Evolutionary conservation across 2,113 vertebrate genomes (phyloP).

Genomic region (Oriolus oriolus): DNA sequence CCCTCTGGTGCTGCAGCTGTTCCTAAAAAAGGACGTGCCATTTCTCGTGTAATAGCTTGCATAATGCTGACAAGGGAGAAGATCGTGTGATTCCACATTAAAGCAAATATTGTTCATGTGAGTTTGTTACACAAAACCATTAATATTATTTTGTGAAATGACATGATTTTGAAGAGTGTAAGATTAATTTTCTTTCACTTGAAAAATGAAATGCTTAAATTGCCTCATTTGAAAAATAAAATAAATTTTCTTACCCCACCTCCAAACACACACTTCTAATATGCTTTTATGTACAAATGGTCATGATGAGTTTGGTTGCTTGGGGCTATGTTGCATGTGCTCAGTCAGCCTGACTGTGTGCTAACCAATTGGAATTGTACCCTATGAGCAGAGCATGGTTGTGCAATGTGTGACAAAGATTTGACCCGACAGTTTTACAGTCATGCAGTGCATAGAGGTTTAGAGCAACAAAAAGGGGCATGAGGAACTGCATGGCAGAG

Average conservation of each 20-base stretch:
- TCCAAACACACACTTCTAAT: background rate
- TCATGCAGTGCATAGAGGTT: slow-evolving; percentile 11
- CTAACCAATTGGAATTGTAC: slow-evolving; percentile 13
- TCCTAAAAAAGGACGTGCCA: background rate
- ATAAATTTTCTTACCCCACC: background rate
- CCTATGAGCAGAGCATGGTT: background rate
- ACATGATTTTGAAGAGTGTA: background rate
- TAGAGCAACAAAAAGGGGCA: slow-evolving; percentile 10
- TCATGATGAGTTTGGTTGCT: slow-evolving; percentile 42
- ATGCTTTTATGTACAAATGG: slow-evolving; percentile 7
- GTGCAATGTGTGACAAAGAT: slow-evolving; percentile 44
- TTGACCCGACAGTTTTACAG: slow-evolving; percentile 69
- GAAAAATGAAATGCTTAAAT: background rate
- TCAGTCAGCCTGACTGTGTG: slow-evolving; percentile 42
- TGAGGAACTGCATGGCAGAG: background rate
- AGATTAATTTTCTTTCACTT: background rate
- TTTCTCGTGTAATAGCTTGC: background rate
- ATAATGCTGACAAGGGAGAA: background rate
- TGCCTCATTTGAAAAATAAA: background rate
- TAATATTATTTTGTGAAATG: background rate
- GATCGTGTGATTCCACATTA: background rate
- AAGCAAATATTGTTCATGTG: background rate
- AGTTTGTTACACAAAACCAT: background rate
- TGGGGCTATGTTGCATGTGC: slow-evolving; percentile 19
- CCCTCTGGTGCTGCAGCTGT: background rate